These are phyloP conservation scores for Pseudochaenichthys georgianus DNA, from an alignment of 2,797 vertebrate species.

Conservation along the genomic window DNA sequence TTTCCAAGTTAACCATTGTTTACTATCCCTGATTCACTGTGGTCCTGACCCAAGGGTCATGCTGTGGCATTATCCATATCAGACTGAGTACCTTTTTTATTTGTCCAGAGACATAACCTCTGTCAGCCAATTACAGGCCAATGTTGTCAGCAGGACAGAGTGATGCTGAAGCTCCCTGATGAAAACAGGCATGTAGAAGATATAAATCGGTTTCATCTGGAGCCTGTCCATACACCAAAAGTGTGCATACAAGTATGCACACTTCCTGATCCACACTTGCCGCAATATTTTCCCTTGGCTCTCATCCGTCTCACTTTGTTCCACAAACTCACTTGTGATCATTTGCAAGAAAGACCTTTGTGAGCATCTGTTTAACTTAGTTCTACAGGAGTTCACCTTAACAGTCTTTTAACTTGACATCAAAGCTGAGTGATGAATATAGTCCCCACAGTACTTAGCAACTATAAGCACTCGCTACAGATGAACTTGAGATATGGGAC, in stretches of 20 bases:
- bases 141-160: conserved; percentile 64
- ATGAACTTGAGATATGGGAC: conserved; percentile 20
- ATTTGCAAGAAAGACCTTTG: conserved; percentile 55
- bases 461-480: conserved; percentile 17
- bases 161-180: conserved; percentile 56
- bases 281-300: conserved; percentile 74
- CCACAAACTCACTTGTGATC: conserved; percentile 71
- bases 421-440: conserved; percentile 58
- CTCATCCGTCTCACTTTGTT: conserved; percentile 82
- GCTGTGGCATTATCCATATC: conserved; percentile 5
- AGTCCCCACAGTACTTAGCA: conserved; percentile 36
- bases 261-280: conserved; percentile 35
- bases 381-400: conserved; percentile 39
- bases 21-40: neutral
- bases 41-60: conserved; percentile 20
- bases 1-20: conserved; percentile 14
- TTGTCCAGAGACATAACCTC: conserved; percentile 55
- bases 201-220: conserved; percentile 68
- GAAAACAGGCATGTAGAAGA: conserved; percentile 62
- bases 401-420: conserved; percentile 57
- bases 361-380: conserved; percentile 76
- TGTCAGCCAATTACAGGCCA: conserved; percentile 61
- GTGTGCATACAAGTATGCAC: conserved; percentile 23
- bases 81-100: conserved; percentile 3
- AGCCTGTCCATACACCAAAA: conserved; percentile 50